A percentile compares a stretch with the other conserved stretches of the same genome.
phyloP scores from a whole-genome alignment of 2,888 invertebrate genomes.

The Heliconius ethilla region DNA sequence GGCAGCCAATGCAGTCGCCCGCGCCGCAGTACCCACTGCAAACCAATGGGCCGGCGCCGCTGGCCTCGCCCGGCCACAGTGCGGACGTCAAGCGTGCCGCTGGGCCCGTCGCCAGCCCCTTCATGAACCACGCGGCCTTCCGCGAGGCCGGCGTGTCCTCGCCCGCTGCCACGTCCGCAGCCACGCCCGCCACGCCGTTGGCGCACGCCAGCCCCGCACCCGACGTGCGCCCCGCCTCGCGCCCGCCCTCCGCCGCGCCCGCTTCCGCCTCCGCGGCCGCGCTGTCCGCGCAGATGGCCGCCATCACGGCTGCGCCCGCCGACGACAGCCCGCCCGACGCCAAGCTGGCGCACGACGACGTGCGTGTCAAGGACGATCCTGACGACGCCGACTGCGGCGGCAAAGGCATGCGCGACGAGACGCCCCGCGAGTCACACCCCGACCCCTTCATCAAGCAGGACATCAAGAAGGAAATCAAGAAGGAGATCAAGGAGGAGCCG shows the following conservation, averaged over 20 bases:
- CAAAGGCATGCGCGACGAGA: constrained; percentile 85
- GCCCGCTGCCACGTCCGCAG: constrained; percentile 61
- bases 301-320: constrained; percentile 83
- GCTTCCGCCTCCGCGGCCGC: constrained; percentile 83
- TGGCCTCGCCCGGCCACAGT: constrained; percentile 79
- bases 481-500: constrained; percentile 79
- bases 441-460: constrained; percentile 74
- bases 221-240: constrained; percentile 53
- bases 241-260: constrained; percentile 79
- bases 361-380: constrained; percentile 84
- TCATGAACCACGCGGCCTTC: constrained; percentile 72
- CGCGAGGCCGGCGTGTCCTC: constrained; percentile 74
- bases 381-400: constrained; percentile 81
- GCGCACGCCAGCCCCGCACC: constrained; percentile 75
- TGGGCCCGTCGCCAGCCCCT: constrained; percentile 81
- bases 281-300: constrained; percentile 88
- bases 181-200: constrained; percentile 74
- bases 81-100: constrained; percentile 82
- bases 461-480: constrained; percentile 72
- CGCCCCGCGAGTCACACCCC: constrained; percentile 68
- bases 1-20: constrained; percentile 83
- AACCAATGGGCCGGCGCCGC: constrained; percentile 82
- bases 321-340: constrained; percentile 85
- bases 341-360: constrained; percentile 59
- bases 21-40: constrained; percentile 82